These are phyloP conservation scores for Camponotus fellah DNA, from an alignment of 2,888 invertebrate genomes.

Conservation along the genomic window DNA sequence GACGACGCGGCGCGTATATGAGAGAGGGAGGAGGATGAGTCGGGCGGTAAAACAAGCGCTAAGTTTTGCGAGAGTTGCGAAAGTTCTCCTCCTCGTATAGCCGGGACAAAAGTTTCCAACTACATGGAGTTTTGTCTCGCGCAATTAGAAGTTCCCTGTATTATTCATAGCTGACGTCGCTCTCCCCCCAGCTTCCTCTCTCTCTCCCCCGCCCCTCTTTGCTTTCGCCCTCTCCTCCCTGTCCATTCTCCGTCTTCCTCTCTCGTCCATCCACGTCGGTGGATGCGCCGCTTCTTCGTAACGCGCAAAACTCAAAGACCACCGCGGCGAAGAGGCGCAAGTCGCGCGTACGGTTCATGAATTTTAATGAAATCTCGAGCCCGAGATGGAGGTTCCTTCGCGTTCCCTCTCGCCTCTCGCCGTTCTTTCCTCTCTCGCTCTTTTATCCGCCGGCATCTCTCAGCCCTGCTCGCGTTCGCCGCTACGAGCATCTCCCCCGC, in stretches of 20 bases:
- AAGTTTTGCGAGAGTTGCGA: conserved; percentile 73
- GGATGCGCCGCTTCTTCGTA: conserved; percentile 65
- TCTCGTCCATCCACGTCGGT: conserved; percentile 50
- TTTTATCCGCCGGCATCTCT: conserved; percentile 50
- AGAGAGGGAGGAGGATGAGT: conserved; percentile 42
- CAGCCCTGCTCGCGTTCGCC: conserved; percentile 40
- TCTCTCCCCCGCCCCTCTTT: not conserved
- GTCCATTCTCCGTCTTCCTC: conserved; percentile 13
- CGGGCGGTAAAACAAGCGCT: conserved; percentile 70
- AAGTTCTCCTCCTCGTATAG: conserved; percentile 68
- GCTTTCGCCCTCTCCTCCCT: not conserved
- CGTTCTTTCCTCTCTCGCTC: conserved; percentile 40
- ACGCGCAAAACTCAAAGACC: conserved; percentile 80
- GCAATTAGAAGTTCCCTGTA: conserved; percentile 85
- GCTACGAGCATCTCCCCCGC: conserved; percentile 30
- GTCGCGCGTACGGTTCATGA: conserved; percentile 82
- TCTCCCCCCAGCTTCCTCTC: conserved; percentile 25
- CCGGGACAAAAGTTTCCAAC: conserved; percentile 74
- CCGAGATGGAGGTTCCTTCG: conserved; percentile 72
- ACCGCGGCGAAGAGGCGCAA: conserved; percentile 76
- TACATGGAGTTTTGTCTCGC: conserved; percentile 82
- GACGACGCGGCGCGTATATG: conserved; percentile 60
- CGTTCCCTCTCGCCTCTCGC: conserved; percentile 51
- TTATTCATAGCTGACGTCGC: conserved; percentile 83
- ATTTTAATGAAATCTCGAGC: conserved; percentile 83